Evolutionary conservation across 2,888 invertebrate genomes (phyloP), one percentile per base, ranked within the genome.

Genomic region (Asteroscopus sphinx): DNA sequence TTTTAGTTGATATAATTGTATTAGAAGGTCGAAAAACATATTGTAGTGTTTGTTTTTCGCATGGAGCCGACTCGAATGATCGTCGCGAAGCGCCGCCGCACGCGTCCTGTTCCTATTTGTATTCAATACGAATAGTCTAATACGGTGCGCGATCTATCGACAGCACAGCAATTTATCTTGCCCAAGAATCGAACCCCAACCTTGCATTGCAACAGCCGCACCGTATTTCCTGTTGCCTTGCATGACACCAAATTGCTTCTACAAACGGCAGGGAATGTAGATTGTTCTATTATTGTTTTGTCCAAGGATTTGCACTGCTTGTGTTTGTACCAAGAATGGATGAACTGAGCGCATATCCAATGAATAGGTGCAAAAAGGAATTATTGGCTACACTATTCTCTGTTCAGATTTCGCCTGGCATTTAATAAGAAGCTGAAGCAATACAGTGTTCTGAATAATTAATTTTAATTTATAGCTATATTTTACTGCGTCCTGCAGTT

Each of bases 201-300:
- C 85, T 81, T 82, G 83, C 86, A 81, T 79, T 82, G 82, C 86
- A 83, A 88, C 86, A 85, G 86, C 83, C 75, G 65, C 76, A 73
- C 77, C 78, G 84, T 85, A 88, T 89, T 91, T 90, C 90, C 90
- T 87, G 82, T 86, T 87, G 77, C 84, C 85, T 89, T 83, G 81
- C 88, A 85, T 86, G 86, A 88, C 84, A 87, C 88, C 82, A 90
- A 91, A 92, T 92, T 91, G 88, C 90, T 88, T 88, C 87, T 88
- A 85, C 86, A 87, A 89, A 87, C 85, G 86, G 86, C 79, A 78
- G 75, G 84, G 89, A 91, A 92, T 91, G 88, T 80, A 88, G 85
- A 91, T 89, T 89, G 88, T 90, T 86, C 87, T 82, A 87, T 91
- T 88, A 89, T 87, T 89, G 90, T 87, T 86, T 81, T 76, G 78